Percentiles rank a stretch among this genome's conserved stretches.
Conservation (phyloP, 2,797 vertebrate genomes). For the Pseudomugil tenellus region DNA sequence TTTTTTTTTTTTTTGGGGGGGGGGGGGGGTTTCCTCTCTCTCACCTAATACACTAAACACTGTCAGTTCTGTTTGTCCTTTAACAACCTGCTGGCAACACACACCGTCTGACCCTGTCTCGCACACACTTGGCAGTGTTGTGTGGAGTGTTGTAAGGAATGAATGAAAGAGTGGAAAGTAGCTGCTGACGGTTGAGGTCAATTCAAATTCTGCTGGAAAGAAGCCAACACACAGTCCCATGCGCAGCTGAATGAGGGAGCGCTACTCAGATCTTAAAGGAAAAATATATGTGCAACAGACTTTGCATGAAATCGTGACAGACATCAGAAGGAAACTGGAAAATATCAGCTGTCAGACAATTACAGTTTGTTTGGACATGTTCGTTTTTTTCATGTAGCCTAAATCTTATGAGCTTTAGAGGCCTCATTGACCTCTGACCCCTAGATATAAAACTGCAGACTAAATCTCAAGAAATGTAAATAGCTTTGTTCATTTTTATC, state of each 20-base stretch:
- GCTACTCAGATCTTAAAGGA: conserved; percentile 17
- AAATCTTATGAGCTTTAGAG: background rate
- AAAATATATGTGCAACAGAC: background rate
- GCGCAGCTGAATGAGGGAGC: conserved; percentile 27
- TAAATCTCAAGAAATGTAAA: no score
- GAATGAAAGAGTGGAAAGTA: conserved; percentile 61
- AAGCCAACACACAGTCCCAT: conserved; percentile 27
- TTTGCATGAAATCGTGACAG: conserved; percentile 1
- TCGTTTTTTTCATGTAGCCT: background rate
- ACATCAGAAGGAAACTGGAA: conserved; percentile 1
- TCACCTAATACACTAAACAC: conserved; percentile 37
- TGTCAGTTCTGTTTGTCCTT: conserved; percentile 55
- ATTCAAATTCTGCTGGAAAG: conserved; percentile 54
- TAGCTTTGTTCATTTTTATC: no score
- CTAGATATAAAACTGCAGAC: background rate
- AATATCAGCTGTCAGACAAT: background rate
- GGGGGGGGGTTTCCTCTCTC: conserved; percentile 24
- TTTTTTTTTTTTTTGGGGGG: no score
- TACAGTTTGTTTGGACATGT: background rate
- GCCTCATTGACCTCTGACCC: conserved; percentile 7
- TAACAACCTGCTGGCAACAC: conserved; percentile 41
- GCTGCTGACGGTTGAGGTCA: conserved; percentile 51
- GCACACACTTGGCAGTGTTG: conserved; percentile 23
- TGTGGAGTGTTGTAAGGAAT: conserved; percentile 39
- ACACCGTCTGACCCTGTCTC: conserved; percentile 9